Percentiles rank a stretch among this genome's conserved stretches.
phyloP scores from a whole-genome alignment of 2,113 vertebrate genomes.

The Chloropsis hardwickii region DNA sequence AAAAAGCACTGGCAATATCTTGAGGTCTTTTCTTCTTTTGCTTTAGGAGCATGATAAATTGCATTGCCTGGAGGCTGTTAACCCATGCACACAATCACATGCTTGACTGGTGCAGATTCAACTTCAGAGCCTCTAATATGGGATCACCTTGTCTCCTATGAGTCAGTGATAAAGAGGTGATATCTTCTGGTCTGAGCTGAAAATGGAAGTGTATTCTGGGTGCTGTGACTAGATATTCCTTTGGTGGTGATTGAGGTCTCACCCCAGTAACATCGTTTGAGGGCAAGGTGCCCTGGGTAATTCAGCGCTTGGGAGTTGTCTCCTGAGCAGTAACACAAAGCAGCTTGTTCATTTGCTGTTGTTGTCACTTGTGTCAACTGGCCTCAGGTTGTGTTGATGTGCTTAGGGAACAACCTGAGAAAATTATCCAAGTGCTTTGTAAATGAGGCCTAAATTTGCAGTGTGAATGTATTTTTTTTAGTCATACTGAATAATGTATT shows the following conservation, averaged over 20 bases:
- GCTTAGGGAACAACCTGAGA: background rate
- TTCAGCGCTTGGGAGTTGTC: background rate
- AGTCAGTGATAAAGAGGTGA: background rate
- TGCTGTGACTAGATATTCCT: background rate
- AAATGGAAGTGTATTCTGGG: background rate
- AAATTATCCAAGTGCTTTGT: background rate
- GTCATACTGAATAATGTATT: background rate
- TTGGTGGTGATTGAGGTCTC: background rate
- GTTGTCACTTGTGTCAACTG: background rate
- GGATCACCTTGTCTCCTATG: background rate
- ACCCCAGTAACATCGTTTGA: background rate
- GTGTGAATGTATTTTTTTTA: background rate
- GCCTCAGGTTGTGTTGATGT: background rate
- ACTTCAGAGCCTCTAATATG: background rate
- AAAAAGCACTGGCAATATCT: background rate
- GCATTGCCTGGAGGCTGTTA: background rate
- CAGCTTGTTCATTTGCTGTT: background rate
- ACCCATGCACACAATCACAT: rapidly evolving
- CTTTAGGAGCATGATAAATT: background rate
- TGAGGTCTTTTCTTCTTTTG: background rate
- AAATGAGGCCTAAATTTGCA: background rate
- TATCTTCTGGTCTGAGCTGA: background rate
- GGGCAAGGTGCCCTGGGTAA: background rate
- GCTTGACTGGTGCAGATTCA: background rate
- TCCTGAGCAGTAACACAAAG: background rate